These are phyloP conservation scores for Drosophila eohydei DNA, from an alignment of 2,888 invertebrate genomes.

Conservation along the genomic window DNA sequence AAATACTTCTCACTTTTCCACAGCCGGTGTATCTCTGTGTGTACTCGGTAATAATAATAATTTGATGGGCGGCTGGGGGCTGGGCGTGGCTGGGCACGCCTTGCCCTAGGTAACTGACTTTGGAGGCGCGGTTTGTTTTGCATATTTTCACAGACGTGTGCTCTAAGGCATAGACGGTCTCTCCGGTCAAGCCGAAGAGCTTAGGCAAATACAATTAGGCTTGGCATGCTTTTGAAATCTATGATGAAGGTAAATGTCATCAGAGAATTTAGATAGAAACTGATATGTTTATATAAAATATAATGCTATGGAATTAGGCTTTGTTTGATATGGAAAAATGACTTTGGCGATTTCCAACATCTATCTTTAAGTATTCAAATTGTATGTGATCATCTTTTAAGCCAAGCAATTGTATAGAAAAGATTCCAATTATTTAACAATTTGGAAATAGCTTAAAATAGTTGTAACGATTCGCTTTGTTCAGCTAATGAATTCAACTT, in stretches of 20 bases:
- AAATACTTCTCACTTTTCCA: conserved; percentile 36
- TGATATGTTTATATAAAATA: neutral
- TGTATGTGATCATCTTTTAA: too few species aligned
- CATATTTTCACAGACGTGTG: neutral
- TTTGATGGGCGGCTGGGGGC: conserved; percentile 46
- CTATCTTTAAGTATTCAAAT: too few species aligned
- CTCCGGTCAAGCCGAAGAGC: neutral
- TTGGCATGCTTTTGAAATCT: neutral
- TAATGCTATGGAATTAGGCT: too few species aligned
- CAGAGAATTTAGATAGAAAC: neutral
- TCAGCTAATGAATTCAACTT: neutral
- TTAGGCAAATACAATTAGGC: neutral
- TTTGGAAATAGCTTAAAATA: neutral
- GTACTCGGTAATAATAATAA: conserved; percentile 41
- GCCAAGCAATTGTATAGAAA: too few species aligned
- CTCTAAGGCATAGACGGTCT: neutral
- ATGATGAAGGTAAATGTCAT: neutral
- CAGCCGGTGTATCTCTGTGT: conserved; percentile 4
- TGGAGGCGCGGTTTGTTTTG: too few species aligned
- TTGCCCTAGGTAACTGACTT: neutral
- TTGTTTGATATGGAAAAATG: neutral
- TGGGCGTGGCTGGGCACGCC: neutral
- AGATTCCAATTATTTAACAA: neutral
- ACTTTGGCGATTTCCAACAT: too few species aligned
- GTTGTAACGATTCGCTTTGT: neutral